Conservation (phyloP, 1,140 invertebrate species). For the Bombus vancouverensis region DNA sequence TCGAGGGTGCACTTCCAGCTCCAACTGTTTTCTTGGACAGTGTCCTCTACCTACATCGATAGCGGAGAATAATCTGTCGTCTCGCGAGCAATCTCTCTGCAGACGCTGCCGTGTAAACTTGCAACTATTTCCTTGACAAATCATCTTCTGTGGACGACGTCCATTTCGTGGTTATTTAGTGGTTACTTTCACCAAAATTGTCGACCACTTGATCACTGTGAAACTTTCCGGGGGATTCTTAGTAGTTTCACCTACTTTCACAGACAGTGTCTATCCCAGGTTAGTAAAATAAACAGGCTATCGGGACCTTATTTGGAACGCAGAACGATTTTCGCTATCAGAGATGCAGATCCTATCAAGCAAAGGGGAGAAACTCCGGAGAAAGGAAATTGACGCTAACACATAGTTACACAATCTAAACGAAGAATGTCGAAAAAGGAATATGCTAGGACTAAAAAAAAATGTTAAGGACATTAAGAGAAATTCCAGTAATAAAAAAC, state of each 20-base stretch:
- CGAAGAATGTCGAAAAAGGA: neutral
- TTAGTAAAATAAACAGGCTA: neutral
- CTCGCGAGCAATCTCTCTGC: neutral
- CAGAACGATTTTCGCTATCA: neutral
- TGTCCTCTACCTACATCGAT: neutral
- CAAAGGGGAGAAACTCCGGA: neutral
- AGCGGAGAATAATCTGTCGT: neutral
- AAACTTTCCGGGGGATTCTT: neutral
- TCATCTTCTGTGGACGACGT: neutral
- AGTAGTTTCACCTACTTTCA: neutral
- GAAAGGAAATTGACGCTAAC: neutral
- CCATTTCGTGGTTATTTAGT: neutral
- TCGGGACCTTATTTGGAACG: neutral
- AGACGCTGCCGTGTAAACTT: neutral
- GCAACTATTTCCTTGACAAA: neutral
- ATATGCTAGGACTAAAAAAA: neutral
- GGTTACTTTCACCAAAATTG: neutral
- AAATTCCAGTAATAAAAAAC: neutral
- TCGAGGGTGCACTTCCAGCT: neutral
- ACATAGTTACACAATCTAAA: neutral
- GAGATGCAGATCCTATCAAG: neutral
- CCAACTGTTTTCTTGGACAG: neutral
- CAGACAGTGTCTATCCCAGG: neutral
- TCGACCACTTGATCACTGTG: neutral
- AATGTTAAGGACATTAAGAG: too few relatives aligned